These are phyloP conservation scores for Sturnus vulgaris DNA, from an alignment of 2,113 vertebrate genomes.

Conservation along the genomic window DNA sequence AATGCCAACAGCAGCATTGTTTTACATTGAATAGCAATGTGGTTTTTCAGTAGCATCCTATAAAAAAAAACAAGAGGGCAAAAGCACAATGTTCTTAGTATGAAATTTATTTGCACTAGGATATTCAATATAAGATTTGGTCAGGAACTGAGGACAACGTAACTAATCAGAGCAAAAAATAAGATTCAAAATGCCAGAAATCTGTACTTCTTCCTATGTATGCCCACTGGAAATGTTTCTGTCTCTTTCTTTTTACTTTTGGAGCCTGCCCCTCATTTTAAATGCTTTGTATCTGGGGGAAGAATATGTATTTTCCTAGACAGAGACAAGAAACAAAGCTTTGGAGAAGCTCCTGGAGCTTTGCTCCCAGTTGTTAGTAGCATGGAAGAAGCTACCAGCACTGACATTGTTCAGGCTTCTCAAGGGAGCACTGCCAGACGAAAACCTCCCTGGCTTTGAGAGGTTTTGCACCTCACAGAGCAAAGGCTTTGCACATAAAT, in stretches of 20 bases:
- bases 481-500: neutral
- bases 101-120: neutral
- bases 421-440: neutral
- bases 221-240: neutral
- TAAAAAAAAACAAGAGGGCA: neutral
- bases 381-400: neutral
- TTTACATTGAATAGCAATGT: neutral
- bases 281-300: neutral
- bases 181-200: neutral
- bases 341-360: neutral
- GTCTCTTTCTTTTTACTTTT: neutral
- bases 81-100: neutral
- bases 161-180: neutral
- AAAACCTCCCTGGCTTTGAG: neutral
- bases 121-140: neutral
- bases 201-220: neutral
- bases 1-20: neutral
- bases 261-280: neutral
- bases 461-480: neutral
- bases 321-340: neutral
- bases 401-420: rapidly evolving
- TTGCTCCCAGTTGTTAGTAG: neutral
- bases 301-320: neutral
- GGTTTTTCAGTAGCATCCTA: neutral
- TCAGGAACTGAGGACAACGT: neutral